phyloP scores from a whole-genome alignment of 2,888 invertebrate genomes.

The Hydraecia micacea region DNA sequence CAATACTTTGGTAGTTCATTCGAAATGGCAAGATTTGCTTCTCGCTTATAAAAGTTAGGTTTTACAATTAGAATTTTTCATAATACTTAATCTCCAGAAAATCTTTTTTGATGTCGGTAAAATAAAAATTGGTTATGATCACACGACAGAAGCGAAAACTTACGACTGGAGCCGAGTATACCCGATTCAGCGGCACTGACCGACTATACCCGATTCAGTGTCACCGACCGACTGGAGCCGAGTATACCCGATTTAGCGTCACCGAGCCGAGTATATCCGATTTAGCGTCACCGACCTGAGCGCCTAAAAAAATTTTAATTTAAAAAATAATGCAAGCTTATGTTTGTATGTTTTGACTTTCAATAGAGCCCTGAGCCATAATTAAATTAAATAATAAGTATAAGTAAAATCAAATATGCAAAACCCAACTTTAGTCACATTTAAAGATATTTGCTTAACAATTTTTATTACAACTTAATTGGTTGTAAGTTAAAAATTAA shows the following conservation, averaged over 20 bases:
- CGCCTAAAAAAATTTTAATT: too few relatives aligned
- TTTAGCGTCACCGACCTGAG: not conserved
- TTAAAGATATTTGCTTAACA: not conserved
- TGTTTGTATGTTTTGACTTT: not conserved
- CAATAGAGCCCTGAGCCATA: not conserved
- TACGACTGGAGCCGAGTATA: not conserved
- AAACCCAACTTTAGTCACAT: conserved; percentile 35
- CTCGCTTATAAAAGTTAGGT: conserved; percentile 14
- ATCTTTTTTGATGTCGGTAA: not conserved
- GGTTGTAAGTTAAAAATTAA: conserved; percentile 23
- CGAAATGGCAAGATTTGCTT: conserved; percentile 61
- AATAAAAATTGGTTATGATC: not conserved
- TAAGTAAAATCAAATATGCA: not conserved
- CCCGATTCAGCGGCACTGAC: not conserved
- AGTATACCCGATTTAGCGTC: not conserved
- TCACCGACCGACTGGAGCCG: not conserved
- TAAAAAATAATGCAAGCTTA: too few relatives aligned
- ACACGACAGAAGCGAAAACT: not conserved
- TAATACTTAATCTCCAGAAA: not conserved
- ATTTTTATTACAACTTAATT: conserved; percentile 9
- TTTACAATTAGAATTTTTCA: conserved; percentile 9
- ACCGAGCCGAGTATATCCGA: too few relatives aligned
- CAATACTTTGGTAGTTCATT: conserved; percentile 60
- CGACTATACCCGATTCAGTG: not conserved
- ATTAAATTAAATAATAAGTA: not conserved